phyloP scores from a whole-genome alignment of 1,140 invertebrate species.

The Episyrphus balteatus region DNA sequence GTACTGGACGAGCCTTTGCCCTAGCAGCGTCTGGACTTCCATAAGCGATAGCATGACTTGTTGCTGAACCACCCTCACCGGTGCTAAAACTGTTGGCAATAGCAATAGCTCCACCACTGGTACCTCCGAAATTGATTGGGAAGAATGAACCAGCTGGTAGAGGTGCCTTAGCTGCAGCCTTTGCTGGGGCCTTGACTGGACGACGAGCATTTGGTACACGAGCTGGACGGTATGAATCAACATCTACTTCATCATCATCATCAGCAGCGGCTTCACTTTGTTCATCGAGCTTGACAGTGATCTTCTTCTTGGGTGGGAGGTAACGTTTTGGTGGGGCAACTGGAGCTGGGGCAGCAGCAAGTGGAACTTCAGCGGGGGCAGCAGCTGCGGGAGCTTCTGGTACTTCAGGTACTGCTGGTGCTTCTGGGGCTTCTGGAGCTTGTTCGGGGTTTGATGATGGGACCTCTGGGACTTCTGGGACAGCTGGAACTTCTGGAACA shows the following conservation, averaged over 20 bases:
- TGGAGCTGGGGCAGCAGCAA: constrained; percentile 3
- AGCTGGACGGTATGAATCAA: constrained; percentile 11
- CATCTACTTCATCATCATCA: constrained; percentile 36
- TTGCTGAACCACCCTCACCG: constrained; percentile 51
- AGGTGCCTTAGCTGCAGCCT: constrained; percentile 13
- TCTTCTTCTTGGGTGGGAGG: constrained; percentile 33
- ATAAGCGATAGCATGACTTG: constrained; percentile 56
- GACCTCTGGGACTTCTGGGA: not conserved
- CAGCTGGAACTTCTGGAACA: constrained; percentile 7
- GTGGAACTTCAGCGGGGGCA: not conserved
- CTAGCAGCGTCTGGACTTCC: constrained; percentile 39
- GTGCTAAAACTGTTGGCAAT: constrained; percentile 58
- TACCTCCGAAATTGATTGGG: constrained; percentile 48
- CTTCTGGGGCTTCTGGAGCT: constrained; percentile 8
- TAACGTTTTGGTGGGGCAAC: constrained; percentile 21
- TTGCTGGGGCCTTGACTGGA: constrained; percentile 13
- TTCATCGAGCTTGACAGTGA: constrained; percentile 30
- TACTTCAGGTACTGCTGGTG: constrained; percentile 12
- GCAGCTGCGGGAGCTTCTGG: constrained; percentile 19
- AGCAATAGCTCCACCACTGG: constrained; percentile 43
- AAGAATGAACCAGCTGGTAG: constrained; percentile 45
- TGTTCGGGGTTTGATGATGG: constrained; percentile 5
- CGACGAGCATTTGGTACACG: constrained; percentile 26
- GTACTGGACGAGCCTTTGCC: constrained; percentile 18
- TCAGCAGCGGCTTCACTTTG: constrained; percentile 35